Evolutionary conservation across 2,888 invertebrate species (phyloP).

Genomic region (Drosophila sordidula): DNA sequence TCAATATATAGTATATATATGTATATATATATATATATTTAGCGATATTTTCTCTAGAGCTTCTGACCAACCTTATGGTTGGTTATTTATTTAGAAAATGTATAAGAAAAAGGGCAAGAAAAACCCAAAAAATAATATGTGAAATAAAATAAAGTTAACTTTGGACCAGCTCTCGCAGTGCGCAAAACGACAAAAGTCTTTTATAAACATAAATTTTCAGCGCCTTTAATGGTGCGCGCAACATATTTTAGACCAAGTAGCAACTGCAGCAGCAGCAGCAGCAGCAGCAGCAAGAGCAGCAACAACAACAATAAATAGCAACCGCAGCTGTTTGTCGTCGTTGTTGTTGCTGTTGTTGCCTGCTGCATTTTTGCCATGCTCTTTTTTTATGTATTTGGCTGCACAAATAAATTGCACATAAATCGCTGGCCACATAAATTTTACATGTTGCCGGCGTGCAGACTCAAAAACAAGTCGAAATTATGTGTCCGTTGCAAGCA

Average conservation of each 20-base stretch:
- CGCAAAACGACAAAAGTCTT: constrained; percentile 55
- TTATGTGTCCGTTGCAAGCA: constrained; percentile 69
- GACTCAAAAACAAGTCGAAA: constrained; percentile 70
- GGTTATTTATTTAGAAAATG: not conserved
- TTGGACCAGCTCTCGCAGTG: constrained; percentile 12
- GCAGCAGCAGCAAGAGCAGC: constrained; percentile 26
- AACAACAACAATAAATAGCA: constrained; percentile 58
- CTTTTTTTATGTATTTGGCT: constrained; percentile 59
- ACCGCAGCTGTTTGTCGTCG: constrained; percentile 57
- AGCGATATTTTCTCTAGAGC: too few relatives aligned
- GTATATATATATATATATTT: not conserved
- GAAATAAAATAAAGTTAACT: constrained; percentile 24
- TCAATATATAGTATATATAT: not conserved
- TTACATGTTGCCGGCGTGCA: constrained; percentile 75
- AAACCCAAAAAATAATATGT: constrained; percentile 8
- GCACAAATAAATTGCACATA: constrained; percentile 81
- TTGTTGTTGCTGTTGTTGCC: constrained; percentile 37
- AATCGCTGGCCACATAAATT: constrained; percentile 79
- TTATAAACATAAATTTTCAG: constrained; percentile 72
- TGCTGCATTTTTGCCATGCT: constrained; percentile 49
- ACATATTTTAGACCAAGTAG: constrained; percentile 60
- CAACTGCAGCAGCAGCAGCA: constrained; percentile 40
- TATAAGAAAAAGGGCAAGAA: not conserved
- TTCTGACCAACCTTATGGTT: not conserved
- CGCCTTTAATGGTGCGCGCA: constrained; percentile 72